Base-by-base conservation (phyloP, 2,797 vertebrate genomes). In the Percopsis omiscomaycus region DNA sequence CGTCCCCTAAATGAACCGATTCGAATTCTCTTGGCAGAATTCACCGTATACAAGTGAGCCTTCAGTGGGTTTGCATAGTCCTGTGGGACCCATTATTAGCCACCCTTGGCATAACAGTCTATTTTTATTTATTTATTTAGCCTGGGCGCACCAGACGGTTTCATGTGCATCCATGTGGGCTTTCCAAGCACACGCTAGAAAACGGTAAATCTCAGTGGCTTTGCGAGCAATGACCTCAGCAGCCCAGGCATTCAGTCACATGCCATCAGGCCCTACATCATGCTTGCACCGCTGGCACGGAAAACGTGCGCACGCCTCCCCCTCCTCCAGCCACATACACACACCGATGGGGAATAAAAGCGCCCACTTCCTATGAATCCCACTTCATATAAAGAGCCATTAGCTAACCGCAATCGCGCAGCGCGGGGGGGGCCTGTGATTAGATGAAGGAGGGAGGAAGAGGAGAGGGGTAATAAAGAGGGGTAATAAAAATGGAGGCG, bases 291-390 rank as follows among this genome's bases (percentile, higher is more conserved):
- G 55, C 75, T 78, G 83, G 80, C 82, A 84, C 81, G 77, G 79
- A 79, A 84, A 85, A 84, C 80, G 83, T 84, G 85, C 78, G 75
- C 82, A 58, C 81, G 71, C 76, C 77, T 80, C 71, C 68, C 78
- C 84, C 82, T 63, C 56, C 78, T 4, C 49, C 32, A 44, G 28
- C n/a, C 52, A 27, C 28, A 55, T 22, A 55, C 65, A 80, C 84
- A 84, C 65, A 59, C 78, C 78, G 85, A 86, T 87, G 85, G 85
- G 65, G 81, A 89, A 78, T 86, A 88, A 78, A 85, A 89, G 85
- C 54, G 61, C 66, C 80, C 68, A 69, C 77, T 79, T 87, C 84
- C 84, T 84, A 68, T 6, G 73, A 61, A 63, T 66, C 70, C 28
- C 68, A 5, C 30, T 32, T 1, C 2, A 32, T 5, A 86, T 79